Evolutionary conservation across 2,888 invertebrate species (phyloP).

Genomic region (Eumacrocentrus americanus): DNA sequence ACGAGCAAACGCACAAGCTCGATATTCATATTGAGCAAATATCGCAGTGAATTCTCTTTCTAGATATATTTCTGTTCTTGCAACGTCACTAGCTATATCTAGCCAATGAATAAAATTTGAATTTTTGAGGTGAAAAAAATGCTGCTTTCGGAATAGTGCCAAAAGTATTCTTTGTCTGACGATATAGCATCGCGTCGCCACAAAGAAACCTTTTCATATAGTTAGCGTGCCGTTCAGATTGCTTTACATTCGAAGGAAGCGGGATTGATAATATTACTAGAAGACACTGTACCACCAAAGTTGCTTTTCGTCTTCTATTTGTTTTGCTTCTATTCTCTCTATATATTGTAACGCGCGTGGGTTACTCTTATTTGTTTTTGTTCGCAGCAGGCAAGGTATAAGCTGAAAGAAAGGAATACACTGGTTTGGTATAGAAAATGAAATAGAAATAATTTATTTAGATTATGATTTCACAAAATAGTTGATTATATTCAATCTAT

Average conservation of each 20-base stretch:
- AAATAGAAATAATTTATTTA: too few species aligned
- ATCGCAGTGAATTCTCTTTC: neutral
- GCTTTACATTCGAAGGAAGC: conserved; percentile 41
- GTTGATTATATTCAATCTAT: too few species aligned
- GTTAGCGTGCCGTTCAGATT: neutral
- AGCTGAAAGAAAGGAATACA: too few species aligned
- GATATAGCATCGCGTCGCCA: neutral
- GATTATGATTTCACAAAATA: too few species aligned
- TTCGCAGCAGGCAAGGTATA: too few species aligned
- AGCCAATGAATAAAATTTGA: conserved; percentile 16
- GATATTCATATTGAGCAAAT: conserved; percentile 13
- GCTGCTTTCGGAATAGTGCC: neutral
- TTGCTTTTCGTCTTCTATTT: too few species aligned
- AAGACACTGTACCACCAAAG: too few species aligned
- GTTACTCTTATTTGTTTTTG: too few species aligned
- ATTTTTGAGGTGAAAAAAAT: neutral
- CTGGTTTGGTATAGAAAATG: too few species aligned
- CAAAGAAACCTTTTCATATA: neutral
- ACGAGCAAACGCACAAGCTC: conserved; percentile 6
- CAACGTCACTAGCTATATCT: neutral
- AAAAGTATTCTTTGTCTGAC: neutral
- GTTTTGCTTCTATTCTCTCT: too few species aligned
- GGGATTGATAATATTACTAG: too few species aligned
- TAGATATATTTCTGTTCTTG: conserved; percentile 6
- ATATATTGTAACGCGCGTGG: too few species aligned